These are phyloP conservation scores for Colaptes auratus DNA, from an alignment of 2,113 vertebrate genomes.

Conservation along the genomic window DNA sequence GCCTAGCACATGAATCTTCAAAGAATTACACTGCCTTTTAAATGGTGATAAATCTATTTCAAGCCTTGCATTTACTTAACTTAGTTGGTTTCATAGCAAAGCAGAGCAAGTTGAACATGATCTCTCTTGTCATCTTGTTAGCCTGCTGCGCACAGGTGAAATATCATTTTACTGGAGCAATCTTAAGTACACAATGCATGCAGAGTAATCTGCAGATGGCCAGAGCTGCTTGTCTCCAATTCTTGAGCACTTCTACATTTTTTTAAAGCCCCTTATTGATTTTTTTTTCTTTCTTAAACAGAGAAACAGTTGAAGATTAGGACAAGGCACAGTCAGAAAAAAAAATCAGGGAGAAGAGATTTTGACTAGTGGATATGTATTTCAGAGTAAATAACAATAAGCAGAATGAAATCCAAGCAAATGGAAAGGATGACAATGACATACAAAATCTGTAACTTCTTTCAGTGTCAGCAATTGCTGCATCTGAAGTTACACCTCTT, in stretches of 20 bases:
- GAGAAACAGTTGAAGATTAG: background rate
- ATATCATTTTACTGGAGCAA: background rate
- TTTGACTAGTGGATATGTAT: background rate
- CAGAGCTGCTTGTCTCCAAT: background rate
- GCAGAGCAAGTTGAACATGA: background rate
- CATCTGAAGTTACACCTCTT: background rate
- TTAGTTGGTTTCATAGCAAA: background rate
- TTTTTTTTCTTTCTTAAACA: slow-evolving; percentile 4
- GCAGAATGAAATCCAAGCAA: background rate
- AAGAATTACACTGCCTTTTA: background rate
- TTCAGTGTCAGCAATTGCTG: background rate
- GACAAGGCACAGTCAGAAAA: background rate
- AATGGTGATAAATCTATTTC: background rate
- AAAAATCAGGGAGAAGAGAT: background rate
- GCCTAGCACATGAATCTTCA: background rate
- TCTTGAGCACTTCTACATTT: background rate
- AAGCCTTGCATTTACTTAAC: background rate
- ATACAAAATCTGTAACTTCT: background rate
- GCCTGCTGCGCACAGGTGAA: background rate
- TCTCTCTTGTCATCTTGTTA: slow-evolving; percentile 23
- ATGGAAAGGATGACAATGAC: background rate
- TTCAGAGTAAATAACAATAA: background rate
- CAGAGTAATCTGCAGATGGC: background rate
- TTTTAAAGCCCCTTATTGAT: background rate
- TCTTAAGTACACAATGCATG: background rate